phyloP scores from a whole-genome alignment of 1,140 invertebrate species.

The Harlomillsia oculata region DNA sequence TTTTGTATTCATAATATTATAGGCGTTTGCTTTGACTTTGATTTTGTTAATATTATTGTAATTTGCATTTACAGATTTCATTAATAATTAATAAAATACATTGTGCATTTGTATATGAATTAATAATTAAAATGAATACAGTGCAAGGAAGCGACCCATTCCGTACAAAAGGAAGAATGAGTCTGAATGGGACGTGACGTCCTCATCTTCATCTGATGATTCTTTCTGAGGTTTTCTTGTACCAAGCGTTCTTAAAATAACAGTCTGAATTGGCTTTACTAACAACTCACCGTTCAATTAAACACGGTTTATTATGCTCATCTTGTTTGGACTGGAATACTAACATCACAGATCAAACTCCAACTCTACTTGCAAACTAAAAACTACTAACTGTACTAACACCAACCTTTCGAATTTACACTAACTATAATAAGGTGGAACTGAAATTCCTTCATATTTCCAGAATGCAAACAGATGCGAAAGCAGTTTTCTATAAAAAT shows the following conservation, averaged over 20 bases:
- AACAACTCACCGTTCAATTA: neutral
- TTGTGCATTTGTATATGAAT: neutral
- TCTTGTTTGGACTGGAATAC: too few species aligned
- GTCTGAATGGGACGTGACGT: slow-evolving; percentile 30
- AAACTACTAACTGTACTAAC: too few species aligned
- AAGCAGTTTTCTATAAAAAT: too few species aligned
- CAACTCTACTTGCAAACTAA: too few species aligned
- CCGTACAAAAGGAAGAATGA: slow-evolving; percentile 59
- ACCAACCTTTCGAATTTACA: too few species aligned
- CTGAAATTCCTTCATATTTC: too few species aligned
- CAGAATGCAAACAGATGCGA: too few species aligned
- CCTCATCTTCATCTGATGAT: slow-evolving; percentile 18
- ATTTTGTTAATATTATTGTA: neutral
- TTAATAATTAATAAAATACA: neutral
- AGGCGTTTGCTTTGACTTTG: neutral
- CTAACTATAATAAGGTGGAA: too few species aligned
- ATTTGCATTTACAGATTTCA: neutral
- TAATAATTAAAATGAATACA: slow-evolving; percentile 42
- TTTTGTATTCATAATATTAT: neutral
- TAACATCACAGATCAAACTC: neutral
- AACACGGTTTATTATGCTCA: too few species aligned
- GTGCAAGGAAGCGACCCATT: slow-evolving; percentile 78
- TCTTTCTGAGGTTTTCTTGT: too few species aligned
- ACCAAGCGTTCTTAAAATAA: too few species aligned
- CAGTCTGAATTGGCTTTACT: too few species aligned